phyloP scores from a whole-genome alignment of 2,797 vertebrate species.

The Labroides dimidiatus region DNA sequence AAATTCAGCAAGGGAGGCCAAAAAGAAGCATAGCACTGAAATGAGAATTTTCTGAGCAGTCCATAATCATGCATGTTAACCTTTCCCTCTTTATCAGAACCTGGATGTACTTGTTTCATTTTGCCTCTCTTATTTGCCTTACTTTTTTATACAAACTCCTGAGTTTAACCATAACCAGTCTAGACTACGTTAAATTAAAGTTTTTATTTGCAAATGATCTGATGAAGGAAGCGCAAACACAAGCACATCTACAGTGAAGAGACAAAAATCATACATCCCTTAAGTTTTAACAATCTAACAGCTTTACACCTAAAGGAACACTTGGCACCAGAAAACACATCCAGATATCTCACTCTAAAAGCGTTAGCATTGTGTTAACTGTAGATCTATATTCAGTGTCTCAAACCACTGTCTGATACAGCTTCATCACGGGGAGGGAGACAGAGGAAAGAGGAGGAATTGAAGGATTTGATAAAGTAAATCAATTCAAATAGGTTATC shows the following conservation, averaged over 20 bases:
- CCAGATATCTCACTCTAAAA: background rate
- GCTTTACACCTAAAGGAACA: constrained; percentile 21
- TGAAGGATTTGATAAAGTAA: constrained; percentile 1
- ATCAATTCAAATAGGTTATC: background rate
- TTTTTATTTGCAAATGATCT: no score
- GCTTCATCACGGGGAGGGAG: background rate
- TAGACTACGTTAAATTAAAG: no score
- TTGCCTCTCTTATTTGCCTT: no score
- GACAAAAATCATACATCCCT: background rate
- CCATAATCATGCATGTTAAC: no score
- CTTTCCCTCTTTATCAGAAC: no score
- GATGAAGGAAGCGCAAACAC: background rate
- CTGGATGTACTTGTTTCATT: no score
- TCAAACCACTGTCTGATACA: no score
- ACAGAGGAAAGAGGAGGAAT: background rate
- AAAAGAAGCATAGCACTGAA: no score
- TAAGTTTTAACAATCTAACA: background rate
- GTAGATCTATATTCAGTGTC: constrained; percentile 32
- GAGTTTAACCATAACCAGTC: background rate
- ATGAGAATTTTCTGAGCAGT: no score
- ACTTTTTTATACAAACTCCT: no score
- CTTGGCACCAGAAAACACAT: background rate
- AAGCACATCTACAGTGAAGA: background rate
- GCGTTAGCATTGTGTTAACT: constrained; percentile 24
- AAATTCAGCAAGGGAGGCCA: no score